phyloP scores from a whole-genome alignment of 2,113 vertebrate species.

The Sinocyclocheilus rhinocerous region DNA sequence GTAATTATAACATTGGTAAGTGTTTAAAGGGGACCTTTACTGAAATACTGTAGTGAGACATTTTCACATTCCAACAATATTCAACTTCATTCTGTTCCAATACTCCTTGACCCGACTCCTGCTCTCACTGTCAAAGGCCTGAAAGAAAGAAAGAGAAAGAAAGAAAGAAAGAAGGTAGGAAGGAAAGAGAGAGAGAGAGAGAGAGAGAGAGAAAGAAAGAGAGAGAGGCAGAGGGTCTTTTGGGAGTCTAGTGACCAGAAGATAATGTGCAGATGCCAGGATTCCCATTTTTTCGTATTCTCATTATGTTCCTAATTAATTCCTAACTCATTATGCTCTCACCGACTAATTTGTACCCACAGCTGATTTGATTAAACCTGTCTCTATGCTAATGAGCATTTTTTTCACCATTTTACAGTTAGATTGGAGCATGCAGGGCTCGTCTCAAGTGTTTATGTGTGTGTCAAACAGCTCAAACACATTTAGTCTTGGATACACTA shows the following conservation, averaged over 20 bases:
- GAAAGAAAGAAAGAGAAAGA: not conserved
- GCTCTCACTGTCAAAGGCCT: not conserved
- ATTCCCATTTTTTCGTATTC: constrained; percentile 68
- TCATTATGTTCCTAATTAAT: constrained; percentile 88
- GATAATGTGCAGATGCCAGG: constrained; percentile 80
- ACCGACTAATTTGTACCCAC: constrained; percentile 84
- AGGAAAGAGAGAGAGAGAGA: too few species aligned
- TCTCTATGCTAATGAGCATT: constrained; percentile 90
- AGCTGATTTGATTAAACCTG: constrained; percentile 88
- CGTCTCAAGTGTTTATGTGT: constrained; percentile 41
- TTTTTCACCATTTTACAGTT: constrained; percentile 80
- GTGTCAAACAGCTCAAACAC: constrained; percentile 35
- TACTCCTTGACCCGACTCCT: not conserved
- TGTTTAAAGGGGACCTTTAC: not conserved
- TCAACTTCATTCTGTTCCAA: not conserved
- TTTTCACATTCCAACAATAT: not conserved
- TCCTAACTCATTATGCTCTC: constrained; percentile 86
- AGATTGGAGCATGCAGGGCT: constrained; percentile 67
- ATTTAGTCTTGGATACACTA: constrained; percentile 33
- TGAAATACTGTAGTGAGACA: not conserved
- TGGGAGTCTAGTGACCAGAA: constrained; percentile 77
- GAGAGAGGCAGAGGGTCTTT: constrained; percentile 62
- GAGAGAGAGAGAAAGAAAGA: constrained; percentile 9
- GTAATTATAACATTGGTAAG: not conserved
- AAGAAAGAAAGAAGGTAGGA: too few species aligned